Evolutionary conservation across 2,797 vertebrate species (phyloP).

Genomic region (Valencia hispanica): DNA sequence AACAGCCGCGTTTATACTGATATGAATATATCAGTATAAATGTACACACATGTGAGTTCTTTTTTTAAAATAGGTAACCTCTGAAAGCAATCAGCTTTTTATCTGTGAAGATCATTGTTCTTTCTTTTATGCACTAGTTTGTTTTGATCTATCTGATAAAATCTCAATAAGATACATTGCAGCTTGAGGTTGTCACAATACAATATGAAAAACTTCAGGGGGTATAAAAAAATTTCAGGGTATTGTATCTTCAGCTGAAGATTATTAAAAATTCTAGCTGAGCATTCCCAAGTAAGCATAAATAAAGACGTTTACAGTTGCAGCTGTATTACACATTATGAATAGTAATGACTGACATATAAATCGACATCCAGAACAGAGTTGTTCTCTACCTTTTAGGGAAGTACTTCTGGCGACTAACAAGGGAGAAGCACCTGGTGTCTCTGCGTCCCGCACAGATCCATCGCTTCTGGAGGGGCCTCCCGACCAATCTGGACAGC

Average conservation of each 20-base stretch:
- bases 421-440: constrained; percentile 92
- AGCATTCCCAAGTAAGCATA: not conserved
- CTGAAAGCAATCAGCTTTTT: no score
- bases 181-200: not conserved
- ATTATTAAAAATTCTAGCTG: not conserved
- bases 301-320: not conserved
- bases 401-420: constrained; percentile 95
- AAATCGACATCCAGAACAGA: not conserved
- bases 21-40: no score
- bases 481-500: constrained; percentile 89
- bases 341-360: not conserved
- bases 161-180: not conserved
- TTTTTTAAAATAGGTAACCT: no score
- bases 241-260: not conserved
- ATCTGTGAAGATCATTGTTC: no score
- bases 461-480: constrained; percentile 95
- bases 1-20: no score
- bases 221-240: not conserved
- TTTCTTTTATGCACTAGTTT: no score
- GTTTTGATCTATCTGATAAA: no score
- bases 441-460: constrained; percentile 93
- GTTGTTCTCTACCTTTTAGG: constrained; percentile 73
- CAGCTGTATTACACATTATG: not conserved
- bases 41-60: no score
- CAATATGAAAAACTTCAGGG: no score